These are phyloP conservation scores for Colletes gigas DNA, from an alignment of 1,140 invertebrate species.

Conservation along the genomic window DNA sequence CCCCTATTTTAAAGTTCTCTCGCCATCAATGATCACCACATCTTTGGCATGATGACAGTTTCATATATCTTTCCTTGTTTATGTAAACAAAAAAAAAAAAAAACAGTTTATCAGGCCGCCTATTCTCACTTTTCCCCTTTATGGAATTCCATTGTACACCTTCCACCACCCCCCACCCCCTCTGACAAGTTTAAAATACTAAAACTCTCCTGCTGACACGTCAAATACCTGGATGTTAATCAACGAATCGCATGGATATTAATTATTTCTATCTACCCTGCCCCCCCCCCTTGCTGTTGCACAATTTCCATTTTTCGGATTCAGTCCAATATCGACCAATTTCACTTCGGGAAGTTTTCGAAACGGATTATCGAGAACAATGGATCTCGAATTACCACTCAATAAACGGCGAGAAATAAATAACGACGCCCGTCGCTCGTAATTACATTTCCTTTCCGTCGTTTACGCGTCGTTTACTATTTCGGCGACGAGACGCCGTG, in stretches of 20 bases:
- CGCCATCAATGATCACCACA: slow-evolving; percentile 8
- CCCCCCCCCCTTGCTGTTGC: slow-evolving; percentile 45
- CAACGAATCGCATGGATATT: slow-evolving; percentile 52
- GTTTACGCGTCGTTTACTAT: neutral
- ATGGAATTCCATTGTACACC: neutral
- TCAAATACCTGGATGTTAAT: slow-evolving; percentile 24
- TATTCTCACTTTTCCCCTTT: neutral
- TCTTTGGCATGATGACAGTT: slow-evolving; percentile 19
- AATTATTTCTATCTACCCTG: slow-evolving; percentile 42
- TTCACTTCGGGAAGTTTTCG: slow-evolving; percentile 20
- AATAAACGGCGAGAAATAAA: neutral
- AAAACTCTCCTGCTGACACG: neutral
- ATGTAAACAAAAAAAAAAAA: slow-evolving; percentile 2
- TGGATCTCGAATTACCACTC: neutral
- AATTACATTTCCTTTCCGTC: neutral
- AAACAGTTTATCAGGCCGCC: slow-evolving; percentile 2
- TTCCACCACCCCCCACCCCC: neutral
- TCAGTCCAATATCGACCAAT: slow-evolving; percentile 66
- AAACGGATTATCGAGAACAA: slow-evolving; percentile 2
- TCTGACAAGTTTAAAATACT: neutral
- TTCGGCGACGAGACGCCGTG: neutral
- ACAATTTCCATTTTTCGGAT: slow-evolving; percentile 54
- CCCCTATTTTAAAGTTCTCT: slow-evolving; percentile 7
- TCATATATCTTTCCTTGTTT: slow-evolving; percentile 1
- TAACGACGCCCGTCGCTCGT: neutral